Conservation (phyloP, 2,888 invertebrate species). For the Lingula anatina region DNA sequence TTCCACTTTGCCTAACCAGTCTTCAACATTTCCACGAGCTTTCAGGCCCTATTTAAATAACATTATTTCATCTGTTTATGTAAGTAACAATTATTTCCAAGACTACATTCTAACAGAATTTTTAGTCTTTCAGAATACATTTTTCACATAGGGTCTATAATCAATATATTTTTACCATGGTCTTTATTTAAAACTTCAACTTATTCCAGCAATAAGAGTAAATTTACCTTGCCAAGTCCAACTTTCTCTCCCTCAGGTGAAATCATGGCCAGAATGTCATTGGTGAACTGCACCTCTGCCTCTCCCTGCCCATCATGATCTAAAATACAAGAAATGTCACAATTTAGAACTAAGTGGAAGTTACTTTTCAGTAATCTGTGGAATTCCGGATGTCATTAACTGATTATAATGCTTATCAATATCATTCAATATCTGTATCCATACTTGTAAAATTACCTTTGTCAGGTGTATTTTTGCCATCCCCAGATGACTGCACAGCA, state of each 20-base stretch:
- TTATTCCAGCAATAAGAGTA: too few relatives aligned
- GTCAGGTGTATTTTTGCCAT: constrained; percentile 32
- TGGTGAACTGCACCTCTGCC: constrained; percentile 57
- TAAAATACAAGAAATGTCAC: too few relatives aligned
- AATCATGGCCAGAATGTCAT: constrained; percentile 82
- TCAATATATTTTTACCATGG: not conserved
- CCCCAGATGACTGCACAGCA: constrained; percentile 27
- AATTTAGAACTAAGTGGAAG: too few relatives aligned
- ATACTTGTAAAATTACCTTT: too few relatives aligned
- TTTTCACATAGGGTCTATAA: not conserved
- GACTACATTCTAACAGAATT: too few relatives aligned
- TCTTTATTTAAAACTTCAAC: too few relatives aligned
- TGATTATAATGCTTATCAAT: too few relatives aligned
- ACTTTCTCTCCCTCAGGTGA: constrained; percentile 85
- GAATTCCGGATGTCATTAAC: too few relatives aligned
- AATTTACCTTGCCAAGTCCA: constrained; percentile 64
- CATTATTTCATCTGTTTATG: too few relatives aligned
- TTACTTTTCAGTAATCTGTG: too few relatives aligned
- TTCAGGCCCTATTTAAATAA: constrained; percentile 50
- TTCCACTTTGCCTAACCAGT: constrained; percentile 87
- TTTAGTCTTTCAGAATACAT: constrained; percentile 3
- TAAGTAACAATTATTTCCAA: too few relatives aligned
- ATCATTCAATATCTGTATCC: too few relatives aligned
- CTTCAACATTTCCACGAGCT: constrained; percentile 77
- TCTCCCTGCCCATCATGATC: constrained; percentile 9